A percentile compares a stretch with the other conserved stretches of the same genome.
Conservation (phyloP, 2,113 vertebrate species). For the Nothoprocta pentlandii region DNA sequence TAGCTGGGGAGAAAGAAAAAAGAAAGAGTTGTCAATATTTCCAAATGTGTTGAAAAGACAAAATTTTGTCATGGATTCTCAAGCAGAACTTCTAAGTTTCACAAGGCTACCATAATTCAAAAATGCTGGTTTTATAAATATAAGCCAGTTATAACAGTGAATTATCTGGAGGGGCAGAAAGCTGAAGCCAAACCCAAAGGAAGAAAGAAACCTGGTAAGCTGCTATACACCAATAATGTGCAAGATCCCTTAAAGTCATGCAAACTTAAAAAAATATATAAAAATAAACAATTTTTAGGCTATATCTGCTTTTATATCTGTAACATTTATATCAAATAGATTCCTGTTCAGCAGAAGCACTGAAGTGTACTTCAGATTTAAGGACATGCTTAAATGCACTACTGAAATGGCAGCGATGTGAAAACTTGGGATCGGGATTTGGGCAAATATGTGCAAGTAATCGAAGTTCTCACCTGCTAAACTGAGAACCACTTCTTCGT, state of each 20-base stretch:
- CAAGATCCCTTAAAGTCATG: neutral
- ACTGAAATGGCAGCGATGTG: neutral
- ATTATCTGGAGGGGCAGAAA: neutral
- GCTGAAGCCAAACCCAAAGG: neutral
- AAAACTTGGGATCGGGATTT: neutral
- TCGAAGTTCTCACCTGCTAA: slow-evolving; percentile 73
- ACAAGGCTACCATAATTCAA: rapidly evolving
- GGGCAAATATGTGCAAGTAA: neutral
- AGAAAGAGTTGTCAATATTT: neutral
- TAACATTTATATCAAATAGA: neutral
- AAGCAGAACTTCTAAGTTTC: neutral
- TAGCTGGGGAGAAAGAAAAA: slow-evolving; percentile 45
- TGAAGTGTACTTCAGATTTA: neutral
- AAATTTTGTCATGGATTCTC: neutral
- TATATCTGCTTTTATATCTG: neutral
- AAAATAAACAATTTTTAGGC: neutral
- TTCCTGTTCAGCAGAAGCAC: neutral
- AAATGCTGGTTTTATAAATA: neutral
- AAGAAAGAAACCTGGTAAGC: neutral
- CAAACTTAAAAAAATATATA: neutral
- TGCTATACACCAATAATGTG: neutral
- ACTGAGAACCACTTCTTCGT: slow-evolving; percentile 21
- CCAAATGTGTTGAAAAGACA: neutral
- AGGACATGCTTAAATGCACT: neutral
- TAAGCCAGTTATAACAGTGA: neutral